phyloP scores from a whole-genome alignment of 2,888 invertebrate species.

The Proisotoma minuta region DNA sequence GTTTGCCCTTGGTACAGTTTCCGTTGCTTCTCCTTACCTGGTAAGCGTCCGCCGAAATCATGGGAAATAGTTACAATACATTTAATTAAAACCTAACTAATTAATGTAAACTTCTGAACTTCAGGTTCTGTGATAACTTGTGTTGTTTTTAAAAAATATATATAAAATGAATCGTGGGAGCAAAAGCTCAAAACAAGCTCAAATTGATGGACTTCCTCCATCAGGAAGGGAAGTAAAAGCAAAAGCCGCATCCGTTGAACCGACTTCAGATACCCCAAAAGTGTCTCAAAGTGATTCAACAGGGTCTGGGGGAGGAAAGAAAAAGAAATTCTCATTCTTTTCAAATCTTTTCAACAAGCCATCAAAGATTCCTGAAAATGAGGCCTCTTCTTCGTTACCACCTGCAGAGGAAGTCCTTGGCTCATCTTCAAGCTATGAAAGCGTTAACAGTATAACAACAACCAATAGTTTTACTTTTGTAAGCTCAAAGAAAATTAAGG shows the following conservation, averaged over 20 bases:
- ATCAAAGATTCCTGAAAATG: neutral
- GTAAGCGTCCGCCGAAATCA: no score
- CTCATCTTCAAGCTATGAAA: slow-evolving; percentile 35
- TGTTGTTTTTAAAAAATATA: no score
- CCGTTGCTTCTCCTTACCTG: no score
- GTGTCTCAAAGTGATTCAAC: neutral
- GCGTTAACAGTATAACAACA: slow-evolving; percentile 42
- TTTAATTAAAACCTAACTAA: no score
- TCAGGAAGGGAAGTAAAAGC: neutral
- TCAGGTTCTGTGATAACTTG: no score
- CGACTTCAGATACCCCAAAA: slow-evolving; percentile 1
- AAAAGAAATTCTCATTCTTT: slow-evolving; percentile 19
- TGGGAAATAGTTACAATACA: no score
- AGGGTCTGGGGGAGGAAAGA: slow-evolving; percentile 22
- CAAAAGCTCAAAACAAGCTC: neutral
- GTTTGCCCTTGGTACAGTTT: no score
- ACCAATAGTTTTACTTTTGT: slow-evolving; percentile 44
- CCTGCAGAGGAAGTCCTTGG: neutral
- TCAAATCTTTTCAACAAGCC: slow-evolving; percentile 25
- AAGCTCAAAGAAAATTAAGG: slow-evolving; percentile 33
- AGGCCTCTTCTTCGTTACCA: neutral
- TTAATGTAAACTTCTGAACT: no score
- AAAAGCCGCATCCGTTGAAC: slow-evolving; percentile 13
- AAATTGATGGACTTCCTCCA: neutral
- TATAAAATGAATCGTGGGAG: neutral